Conservation (phyloP, 2,113 vertebrate species). For the Perca schrenkii region DNA sequence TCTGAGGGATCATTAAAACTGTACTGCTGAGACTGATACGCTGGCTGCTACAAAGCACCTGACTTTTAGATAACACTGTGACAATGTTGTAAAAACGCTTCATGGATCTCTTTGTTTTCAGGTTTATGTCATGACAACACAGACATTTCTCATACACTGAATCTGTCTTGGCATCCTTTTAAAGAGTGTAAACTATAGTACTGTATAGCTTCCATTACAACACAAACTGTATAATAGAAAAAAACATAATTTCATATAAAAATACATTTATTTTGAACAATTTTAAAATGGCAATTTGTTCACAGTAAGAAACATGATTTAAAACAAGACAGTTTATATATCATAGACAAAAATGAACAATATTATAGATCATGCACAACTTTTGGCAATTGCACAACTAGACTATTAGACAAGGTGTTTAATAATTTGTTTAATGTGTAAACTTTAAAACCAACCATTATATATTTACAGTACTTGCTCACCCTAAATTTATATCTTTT, state of each 20-base stretch:
- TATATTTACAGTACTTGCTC: slow-evolving; percentile 51
- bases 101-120: slow-evolving; percentile 20
- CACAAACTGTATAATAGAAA: slow-evolving; percentile 9
- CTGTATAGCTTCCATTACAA: neutral
- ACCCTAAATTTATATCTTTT: slow-evolving; percentile 59
- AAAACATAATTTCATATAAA: slow-evolving; percentile 76
- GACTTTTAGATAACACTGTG: slow-evolving; percentile 35
- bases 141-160: neutral
- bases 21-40: slow-evolving; percentile 37
- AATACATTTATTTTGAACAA: slow-evolving; percentile 87
- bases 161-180: neutral
- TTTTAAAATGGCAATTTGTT: slow-evolving; percentile 81
- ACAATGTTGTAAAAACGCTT: slow-evolving; percentile 20
- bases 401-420: slow-evolving; percentile 69
- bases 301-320: slow-evolving; percentile 82
- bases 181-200: neutral
- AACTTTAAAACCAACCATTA: slow-evolving; percentile 69
- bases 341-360: slow-evolving; percentile 67
- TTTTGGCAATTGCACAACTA: slow-evolving; percentile 70
- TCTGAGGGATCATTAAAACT: slow-evolving; percentile 65
- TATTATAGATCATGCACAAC: slow-evolving; percentile 77
- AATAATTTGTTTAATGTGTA: slow-evolving; percentile 68
- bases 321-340: slow-evolving; percentile 58
- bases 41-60: slow-evolving; percentile 45
- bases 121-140: slow-evolving; percentile 3